These are phyloP conservation scores for Melanogrammus aeglefinus DNA, from an alignment of 2,797 vertebrate species.

Conservation along the genomic window DNA sequence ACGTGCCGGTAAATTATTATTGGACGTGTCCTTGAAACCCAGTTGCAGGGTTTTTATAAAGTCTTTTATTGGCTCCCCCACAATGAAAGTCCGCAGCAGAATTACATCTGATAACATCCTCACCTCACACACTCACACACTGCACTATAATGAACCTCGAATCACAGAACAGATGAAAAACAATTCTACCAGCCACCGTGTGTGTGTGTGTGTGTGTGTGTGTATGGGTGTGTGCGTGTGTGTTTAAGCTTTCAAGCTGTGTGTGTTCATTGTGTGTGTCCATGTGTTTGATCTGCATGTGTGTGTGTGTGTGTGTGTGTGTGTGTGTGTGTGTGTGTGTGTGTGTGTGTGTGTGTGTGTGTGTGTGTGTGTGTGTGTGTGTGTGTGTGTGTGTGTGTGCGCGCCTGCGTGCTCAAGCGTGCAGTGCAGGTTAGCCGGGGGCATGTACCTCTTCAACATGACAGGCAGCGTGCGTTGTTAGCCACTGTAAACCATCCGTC, in stretches of 20 bases:
- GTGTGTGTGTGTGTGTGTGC: not conserved
- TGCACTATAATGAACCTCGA: not conserved
- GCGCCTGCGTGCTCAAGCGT: not conserved
- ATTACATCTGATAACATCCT: conserved; percentile 64
- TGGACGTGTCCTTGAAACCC: conserved; percentile 68
- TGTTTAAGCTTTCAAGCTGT: not conserved
- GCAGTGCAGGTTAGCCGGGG: not conserved
- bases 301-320: not conserved
- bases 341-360: not conserved
- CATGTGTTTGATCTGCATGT: not conserved
- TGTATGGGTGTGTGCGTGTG: too few relatives aligned
- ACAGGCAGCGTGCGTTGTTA: not conserved
- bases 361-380: not conserved
- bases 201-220: not conserved
- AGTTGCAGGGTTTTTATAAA: conserved; percentile 62
- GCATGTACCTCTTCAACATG: not conserved
- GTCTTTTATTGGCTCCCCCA: conserved; percentile 55
- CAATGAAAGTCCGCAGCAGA: conserved; percentile 51
- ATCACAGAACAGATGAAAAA: not conserved
- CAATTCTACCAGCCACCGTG: not conserved
- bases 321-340: too few relatives aligned
- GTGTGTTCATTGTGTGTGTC: not conserved
- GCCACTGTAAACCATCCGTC: not conserved
- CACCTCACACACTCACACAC: not conserved
- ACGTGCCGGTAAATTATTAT: conserved; percentile 55